Conservation (phyloP, 1,140 invertebrate genomes). For the Pseudomyrmex sp. region DNA sequence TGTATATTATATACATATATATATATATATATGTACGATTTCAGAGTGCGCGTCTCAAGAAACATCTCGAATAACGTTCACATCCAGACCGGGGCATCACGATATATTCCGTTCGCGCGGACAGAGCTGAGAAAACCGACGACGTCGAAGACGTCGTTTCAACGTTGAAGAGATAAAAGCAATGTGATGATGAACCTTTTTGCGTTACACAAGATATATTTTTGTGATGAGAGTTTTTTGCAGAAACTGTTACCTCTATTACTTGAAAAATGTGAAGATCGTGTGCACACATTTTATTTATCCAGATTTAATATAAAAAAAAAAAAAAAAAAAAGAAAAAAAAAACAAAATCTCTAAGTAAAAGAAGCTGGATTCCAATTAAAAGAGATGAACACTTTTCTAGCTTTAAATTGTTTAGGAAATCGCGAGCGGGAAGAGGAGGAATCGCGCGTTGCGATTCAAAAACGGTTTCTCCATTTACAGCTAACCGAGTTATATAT, state of each 20-base stretch:
- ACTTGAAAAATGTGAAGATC: background rate
- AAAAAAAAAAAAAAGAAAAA: background rate
- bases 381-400: slow-evolving; percentile 1
- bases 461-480: slow-evolving; percentile 16
- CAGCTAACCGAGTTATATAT: background rate
- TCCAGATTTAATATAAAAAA: slow-evolving; percentile 3
- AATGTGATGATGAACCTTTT: slow-evolving; percentile 2
- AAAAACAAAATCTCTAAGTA: background rate
- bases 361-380: background rate
- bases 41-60: slow-evolving; percentile 12
- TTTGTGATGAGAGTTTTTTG: no score
- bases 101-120: slow-evolving; percentile 8
- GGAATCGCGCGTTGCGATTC: background rate
- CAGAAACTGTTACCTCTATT: no score
- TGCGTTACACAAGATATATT: background rate
- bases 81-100: background rate
- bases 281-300: background rate
- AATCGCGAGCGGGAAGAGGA: no score
- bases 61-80: slow-evolving; percentile 5
- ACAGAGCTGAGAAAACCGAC: slow-evolving; percentile 28
- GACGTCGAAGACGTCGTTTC: background rate
- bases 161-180: background rate
- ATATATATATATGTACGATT: background rate
- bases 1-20: no score
- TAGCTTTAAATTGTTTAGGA: background rate